Evolutionary conservation across 2,888 invertebrate genomes (phyloP).

Genomic region (Phalangium opilio): DNA sequence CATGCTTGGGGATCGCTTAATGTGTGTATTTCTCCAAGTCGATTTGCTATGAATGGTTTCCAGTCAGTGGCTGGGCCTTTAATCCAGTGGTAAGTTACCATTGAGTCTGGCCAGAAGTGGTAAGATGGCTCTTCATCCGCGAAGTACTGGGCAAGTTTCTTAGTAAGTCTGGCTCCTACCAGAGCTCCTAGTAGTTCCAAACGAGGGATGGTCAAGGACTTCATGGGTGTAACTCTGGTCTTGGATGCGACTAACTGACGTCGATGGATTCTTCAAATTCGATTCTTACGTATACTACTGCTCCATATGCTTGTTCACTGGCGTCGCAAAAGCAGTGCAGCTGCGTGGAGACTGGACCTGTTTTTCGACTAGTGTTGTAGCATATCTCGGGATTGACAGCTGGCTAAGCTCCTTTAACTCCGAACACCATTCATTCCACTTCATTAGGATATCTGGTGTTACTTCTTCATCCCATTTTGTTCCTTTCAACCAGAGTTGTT

Average conservation of each 20-base stretch:
- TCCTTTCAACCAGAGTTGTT: conserved; percentile 20
- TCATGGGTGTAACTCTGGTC: neutral
- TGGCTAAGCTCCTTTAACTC: conserved; percentile 1
- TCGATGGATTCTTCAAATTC: neutral
- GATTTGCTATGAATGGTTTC: too few relatives aligned
- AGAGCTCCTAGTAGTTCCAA: neutral
- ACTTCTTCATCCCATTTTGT: conserved; percentile 21
- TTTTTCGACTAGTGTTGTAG: too few relatives aligned
- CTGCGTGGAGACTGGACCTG: too few relatives aligned
- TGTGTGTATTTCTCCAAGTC: too few relatives aligned
- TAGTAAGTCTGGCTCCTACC: neutral
- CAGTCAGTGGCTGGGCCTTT: too few relatives aligned
- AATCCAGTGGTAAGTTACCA: too few relatives aligned
- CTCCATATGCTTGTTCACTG: conserved; percentile 1
- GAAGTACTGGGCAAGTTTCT: too few relatives aligned
- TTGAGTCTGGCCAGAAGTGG: too few relatives aligned
- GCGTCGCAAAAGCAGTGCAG: conserved; percentile 1
- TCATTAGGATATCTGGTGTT: conserved; percentile 4
- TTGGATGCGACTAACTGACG: conserved; percentile 2
- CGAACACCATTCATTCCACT: conserved; percentile 1
- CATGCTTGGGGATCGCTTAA: too few relatives aligned
- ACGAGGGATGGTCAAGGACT: conserved; percentile 2
- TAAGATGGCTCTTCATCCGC: too few relatives aligned
- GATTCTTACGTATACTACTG: neutral
- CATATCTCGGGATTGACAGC: conserved; percentile 9